Evolutionary conservation across 1,140 invertebrate genomes (phyloP).

Genomic region (Daktulosphaira vitifoliae): DNA sequence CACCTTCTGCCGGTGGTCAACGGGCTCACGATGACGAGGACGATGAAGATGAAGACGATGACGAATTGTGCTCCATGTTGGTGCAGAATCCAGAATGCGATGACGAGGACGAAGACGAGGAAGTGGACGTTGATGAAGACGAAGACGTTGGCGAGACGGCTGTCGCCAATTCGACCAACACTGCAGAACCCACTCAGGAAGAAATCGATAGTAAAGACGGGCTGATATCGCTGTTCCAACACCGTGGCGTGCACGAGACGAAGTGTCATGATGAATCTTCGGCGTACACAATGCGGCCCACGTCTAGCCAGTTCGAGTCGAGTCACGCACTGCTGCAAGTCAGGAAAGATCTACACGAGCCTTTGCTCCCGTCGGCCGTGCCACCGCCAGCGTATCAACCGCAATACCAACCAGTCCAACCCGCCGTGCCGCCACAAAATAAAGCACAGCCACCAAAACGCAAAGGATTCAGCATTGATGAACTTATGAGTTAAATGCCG

Average conservation of each 20-base stretch:
- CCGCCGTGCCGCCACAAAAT: background rate
- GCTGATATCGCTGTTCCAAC: conserved; percentile 12
- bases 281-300: conserved; percentile 23
- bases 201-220: conserved; percentile 12
- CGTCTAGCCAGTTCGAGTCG: background rate
- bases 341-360: background rate
- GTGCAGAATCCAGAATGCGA: background rate
- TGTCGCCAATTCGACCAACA: conserved; percentile 43
- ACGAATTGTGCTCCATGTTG: background rate
- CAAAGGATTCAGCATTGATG: conserved; percentile 69
- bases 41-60: background rate
- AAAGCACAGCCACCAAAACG: conserved; percentile 41
- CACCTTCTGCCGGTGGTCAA: background rate
- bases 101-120: conserved; percentile 49
- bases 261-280: conserved; percentile 30
- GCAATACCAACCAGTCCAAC: conserved; percentile 1
- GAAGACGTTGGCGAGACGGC: conserved; percentile 52
- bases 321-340: background rate
- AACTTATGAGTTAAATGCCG: conserved; percentile 53
- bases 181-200: background rate
- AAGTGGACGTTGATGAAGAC: conserved; percentile 41
- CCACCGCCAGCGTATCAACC: background rate
- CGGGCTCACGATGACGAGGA: background rate
- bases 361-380: background rate
- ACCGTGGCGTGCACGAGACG: background rate